phyloP scores from a whole-genome alignment of 2,797 vertebrate species.

The Galago senegalensis region DNA sequence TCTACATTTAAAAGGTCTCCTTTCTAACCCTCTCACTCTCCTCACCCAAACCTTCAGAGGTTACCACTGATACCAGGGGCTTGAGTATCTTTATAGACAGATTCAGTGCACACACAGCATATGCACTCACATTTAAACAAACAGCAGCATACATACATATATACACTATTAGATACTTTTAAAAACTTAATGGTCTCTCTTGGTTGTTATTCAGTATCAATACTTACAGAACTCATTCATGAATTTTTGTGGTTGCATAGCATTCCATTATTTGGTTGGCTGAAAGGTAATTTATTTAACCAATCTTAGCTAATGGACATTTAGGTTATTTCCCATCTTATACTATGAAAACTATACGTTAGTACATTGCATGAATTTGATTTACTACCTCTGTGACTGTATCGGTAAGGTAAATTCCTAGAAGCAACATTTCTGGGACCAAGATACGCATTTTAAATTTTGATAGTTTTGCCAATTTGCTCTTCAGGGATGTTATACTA shows the following conservation, averaged over 20 bases:
- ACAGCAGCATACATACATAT: neutral
- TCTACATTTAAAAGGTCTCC: conserved; percentile 1
- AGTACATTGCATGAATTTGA: conserved; percentile 28
- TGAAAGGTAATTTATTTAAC: conserved; percentile 55
- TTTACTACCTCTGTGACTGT: neutral
- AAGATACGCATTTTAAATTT: conserved; percentile 39
- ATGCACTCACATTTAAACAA: conserved; percentile 24
- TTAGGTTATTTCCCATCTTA: conserved; percentile 60
- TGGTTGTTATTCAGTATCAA: conserved; percentile 22
- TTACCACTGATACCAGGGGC: neutral
- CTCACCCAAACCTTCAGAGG: neutral
- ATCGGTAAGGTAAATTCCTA: conserved; percentile 27
- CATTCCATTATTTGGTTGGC: conserved; percentile 49
- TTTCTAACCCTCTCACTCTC: neutral
- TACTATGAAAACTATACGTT: neutral
- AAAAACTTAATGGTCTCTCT: neutral
- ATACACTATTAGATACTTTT: neutral
- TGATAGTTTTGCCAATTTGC: conserved; percentile 22
- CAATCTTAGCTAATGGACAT: neutral
- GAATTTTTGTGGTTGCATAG: conserved; percentile 40
- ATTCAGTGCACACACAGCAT: neutral
- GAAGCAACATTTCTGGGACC: neutral
- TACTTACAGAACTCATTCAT: neutral
- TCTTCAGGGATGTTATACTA: conserved; percentile 31
- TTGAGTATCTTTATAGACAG: neutral